Percentiles rank a stretch among this genome's conserved stretches.
Evolutionary conservation across 2,888 invertebrate genomes (phyloP).

Genomic region (Andrena camellia): DNA sequence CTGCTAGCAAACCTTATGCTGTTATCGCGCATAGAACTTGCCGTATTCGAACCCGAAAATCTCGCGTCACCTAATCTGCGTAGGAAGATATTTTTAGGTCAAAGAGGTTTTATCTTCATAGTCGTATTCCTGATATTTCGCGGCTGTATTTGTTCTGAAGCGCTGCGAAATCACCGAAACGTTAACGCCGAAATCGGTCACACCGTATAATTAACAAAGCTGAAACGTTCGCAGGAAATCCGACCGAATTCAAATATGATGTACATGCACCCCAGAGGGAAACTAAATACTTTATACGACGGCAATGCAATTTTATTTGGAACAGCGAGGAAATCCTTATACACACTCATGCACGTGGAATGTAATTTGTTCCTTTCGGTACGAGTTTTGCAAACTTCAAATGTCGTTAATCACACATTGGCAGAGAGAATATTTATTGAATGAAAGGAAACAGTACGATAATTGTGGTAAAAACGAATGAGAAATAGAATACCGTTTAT

Average conservation of each 20-base stretch:
- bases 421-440: neutral
- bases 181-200: neutral
- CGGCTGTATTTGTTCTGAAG: constrained; percentile 33
- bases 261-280: neutral
- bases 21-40: neutral
- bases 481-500: neutral
- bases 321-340: neutral
- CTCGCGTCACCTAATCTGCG: constrained; percentile 28
- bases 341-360: neutral
- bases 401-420: neutral
- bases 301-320: neutral
- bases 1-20: neutral
- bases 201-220: neutral
- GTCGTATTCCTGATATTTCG: constrained; percentile 8
- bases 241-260: neutral
- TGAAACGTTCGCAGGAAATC: neutral
- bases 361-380: neutral
- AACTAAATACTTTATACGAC: neutral
- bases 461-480: neutral
- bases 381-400: neutral
- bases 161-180: constrained; percentile 12
- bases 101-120: constrained; percentile 33
- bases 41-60: neutral
- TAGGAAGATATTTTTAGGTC: constrained; percentile 22
- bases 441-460: neutral